Percentiles rank a stretch among this genome's conserved stretches.
These are phyloP conservation scores for Bedellia somnulentella DNA, from an alignment of 2,888 invertebrate species.

Conservation along the genomic window DNA sequence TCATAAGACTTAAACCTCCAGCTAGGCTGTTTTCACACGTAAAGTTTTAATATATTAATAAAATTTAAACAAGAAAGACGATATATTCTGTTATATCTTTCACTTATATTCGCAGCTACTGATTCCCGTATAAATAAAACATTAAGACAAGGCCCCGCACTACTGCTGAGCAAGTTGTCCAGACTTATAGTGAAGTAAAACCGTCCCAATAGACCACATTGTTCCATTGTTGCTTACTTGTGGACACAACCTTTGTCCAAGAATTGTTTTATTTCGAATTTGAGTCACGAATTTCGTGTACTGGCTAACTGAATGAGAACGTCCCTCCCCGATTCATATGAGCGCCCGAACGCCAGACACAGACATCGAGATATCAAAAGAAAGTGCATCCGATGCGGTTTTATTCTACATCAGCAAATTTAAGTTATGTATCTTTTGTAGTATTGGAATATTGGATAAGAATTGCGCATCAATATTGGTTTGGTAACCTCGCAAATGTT, in stretches of 20 bases:
- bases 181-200: too few relatives aligned
- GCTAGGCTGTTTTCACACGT: too few relatives aligned
- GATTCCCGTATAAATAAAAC: too few relatives aligned
- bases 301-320: slow-evolving; percentile 45
- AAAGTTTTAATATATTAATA: too few relatives aligned
- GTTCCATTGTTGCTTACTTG: slow-evolving; percentile 49
- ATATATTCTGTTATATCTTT: too few relatives aligned
- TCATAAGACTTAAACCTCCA: too few relatives aligned
- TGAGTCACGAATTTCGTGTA: slow-evolving; percentile 58
- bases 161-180: too few relatives aligned
- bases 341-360: slow-evolving; percentile 19
- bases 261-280: slow-evolving; percentile 58
- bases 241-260: slow-evolving; percentile 54
- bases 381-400: slow-evolving; percentile 33
- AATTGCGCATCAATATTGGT: slow-evolving; percentile 15
- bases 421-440: slow-evolving; percentile 24
- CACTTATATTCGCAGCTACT: too few relatives aligned
- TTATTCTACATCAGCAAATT: slow-evolving; percentile 24
- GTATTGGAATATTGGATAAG: slow-evolving; percentile 26
- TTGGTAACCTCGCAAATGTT: slow-evolving; percentile 2
- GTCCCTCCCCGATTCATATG: slow-evolving; percentile 15
- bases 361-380: slow-evolving; percentile 18
- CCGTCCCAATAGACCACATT: too few relatives aligned
- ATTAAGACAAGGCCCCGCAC: too few relatives aligned
- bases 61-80: too few relatives aligned